phyloP scores from a whole-genome alignment of 2,113 vertebrate species.

The Plectropomus leopardus region DNA sequence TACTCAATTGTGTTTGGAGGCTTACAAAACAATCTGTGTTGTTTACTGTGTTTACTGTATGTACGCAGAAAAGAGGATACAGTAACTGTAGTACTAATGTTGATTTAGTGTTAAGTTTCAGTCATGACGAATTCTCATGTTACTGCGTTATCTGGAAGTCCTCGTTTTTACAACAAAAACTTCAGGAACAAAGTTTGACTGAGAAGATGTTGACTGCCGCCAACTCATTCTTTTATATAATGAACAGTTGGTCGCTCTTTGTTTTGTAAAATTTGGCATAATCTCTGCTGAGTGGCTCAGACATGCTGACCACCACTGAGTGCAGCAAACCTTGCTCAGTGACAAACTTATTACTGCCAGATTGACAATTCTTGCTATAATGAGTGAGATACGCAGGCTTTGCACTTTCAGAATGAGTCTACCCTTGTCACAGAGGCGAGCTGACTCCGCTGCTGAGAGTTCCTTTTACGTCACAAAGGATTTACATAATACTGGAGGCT shows the following conservation, averaged over 20 bases:
- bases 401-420: neutral
- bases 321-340: neutral
- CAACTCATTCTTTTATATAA: slow-evolving; percentile 38
- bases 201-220: neutral
- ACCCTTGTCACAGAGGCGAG: neutral
- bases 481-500: neutral
- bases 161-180: neutral
- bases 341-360: neutral
- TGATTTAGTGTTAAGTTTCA: too few relatives aligned
- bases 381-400: neutral
- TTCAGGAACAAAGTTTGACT: neutral
- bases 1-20: too few relatives aligned
- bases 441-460: neutral
- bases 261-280: slow-evolving; percentile 42
- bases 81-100: neutral
- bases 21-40: too few relatives aligned
- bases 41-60: too few relatives aligned
- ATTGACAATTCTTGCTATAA: neutral
- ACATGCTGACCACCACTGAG: slow-evolving; percentile 19
- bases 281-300: slow-evolving; percentile 33
- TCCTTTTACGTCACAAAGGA: neutral
- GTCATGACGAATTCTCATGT: neutral
- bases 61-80: neutral
- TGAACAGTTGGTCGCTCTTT: slow-evolving; percentile 48
- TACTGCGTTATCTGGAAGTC: neutral